Conservation (phyloP, 2,797 vertebrate genomes). For the Spinus pinus region DNA sequence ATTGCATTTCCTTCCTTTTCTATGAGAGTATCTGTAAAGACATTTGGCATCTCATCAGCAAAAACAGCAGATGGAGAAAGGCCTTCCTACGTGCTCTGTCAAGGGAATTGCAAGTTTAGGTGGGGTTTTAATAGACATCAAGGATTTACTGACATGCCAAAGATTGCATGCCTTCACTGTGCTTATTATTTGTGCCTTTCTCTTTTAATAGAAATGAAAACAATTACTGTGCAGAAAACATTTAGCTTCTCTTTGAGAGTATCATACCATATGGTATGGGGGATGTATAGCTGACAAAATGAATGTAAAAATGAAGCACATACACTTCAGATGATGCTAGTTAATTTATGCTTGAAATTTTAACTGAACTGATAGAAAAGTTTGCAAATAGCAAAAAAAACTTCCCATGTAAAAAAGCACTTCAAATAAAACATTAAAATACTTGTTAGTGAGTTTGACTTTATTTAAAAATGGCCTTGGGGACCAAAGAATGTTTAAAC, state of each 20-base stretch:
- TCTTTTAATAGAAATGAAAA: slow-evolving; percentile 77
- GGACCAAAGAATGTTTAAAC: slow-evolving; percentile 14
- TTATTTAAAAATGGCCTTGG: slow-evolving; percentile 8
- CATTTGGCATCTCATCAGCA: slow-evolving; percentile 79
- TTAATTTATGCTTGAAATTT: slow-evolving; percentile 59
- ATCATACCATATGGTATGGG: slow-evolving; percentile 44
- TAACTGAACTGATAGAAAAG: slow-evolving; percentile 30
- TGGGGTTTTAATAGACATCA: slow-evolving; percentile 74
- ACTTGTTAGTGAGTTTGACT: not conserved
- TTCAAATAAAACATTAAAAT: slow-evolving; percentile 32
- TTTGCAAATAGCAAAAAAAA: slow-evolving; percentile 35
- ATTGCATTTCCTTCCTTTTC: slow-evolving; percentile 66
- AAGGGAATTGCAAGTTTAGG: slow-evolving; percentile 75
- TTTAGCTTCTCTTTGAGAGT: slow-evolving; percentile 35
- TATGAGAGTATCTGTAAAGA: slow-evolving; percentile 69
- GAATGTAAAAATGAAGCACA: slow-evolving; percentile 38
- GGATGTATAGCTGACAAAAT: slow-evolving; percentile 53
- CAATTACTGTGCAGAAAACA: slow-evolving; percentile 69
- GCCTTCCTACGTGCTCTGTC: slow-evolving; percentile 68
- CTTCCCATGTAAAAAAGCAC: slow-evolving; percentile 12
- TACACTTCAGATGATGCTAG: slow-evolving; percentile 44
- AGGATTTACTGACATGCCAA: slow-evolving; percentile 72
- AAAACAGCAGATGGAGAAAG: slow-evolving; percentile 77
- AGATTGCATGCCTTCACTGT: slow-evolving; percentile 67
- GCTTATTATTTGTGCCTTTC: slow-evolving; percentile 69